Evolutionary conservation across 2,888 invertebrate genomes (phyloP).

Genomic region (Patella pellucida): DNA sequence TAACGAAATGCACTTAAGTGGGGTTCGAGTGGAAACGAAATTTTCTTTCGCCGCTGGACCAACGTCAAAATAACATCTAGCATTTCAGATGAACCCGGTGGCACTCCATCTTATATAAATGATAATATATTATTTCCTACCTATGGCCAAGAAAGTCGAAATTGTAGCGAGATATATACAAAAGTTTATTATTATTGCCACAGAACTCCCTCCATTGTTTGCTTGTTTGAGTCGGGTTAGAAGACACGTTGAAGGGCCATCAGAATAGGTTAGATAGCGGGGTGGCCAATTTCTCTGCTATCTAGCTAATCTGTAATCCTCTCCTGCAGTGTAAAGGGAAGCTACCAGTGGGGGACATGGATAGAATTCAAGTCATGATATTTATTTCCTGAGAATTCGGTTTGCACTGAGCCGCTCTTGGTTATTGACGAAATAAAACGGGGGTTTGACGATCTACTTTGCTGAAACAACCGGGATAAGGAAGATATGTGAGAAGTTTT

Average conservation of each 20-base stretch:
- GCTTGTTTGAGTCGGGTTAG: neutral
- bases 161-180: constrained; percentile 7
- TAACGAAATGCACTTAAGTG: neutral
- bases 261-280: neutral
- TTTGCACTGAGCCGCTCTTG: neutral
- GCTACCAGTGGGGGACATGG: neutral
- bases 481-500: too few species aligned
- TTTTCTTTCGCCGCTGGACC: constrained; percentile 5
- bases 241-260: neutral
- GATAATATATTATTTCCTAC: constrained; percentile 7
- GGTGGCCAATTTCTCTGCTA: constrained; percentile 2
- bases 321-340: constrained; percentile 3
- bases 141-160: neutral
- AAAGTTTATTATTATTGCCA: constrained; percentile 1
- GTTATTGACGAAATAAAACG: too few species aligned
- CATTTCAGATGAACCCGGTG: constrained; percentile 4
- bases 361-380: neutral
- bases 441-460: too few species aligned
- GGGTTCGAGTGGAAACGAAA: constrained; percentile 1
- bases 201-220: neutral
- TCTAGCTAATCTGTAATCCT: neutral
- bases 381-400: neutral
- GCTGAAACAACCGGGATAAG: too few species aligned
- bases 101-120: constrained; percentile 3
- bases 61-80: neutral